phyloP scores from a whole-genome alignment of 1,140 invertebrate genomes.

The Contarinia nasturtii region DNA sequence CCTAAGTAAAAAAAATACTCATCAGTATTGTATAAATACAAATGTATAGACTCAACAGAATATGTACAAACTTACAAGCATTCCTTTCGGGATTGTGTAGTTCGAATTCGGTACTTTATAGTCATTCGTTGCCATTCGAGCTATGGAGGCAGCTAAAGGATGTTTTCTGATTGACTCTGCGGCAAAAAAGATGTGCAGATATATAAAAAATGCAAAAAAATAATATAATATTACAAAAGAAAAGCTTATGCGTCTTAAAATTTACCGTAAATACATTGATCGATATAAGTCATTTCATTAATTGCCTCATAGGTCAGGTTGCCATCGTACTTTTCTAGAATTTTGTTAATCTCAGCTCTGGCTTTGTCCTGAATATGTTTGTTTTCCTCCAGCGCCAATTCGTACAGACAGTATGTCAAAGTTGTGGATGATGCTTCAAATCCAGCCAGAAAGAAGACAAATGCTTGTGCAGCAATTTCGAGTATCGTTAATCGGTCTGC shows the following conservation, averaged over 20 bases:
- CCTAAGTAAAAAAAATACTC: too few relatives aligned
- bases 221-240: constrained; percentile 13
- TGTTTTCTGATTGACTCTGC: constrained; percentile 35
- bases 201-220: constrained; percentile 6
- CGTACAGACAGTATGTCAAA: constrained; percentile 25
- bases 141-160: constrained; percentile 26
- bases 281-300: constrained; percentile 20
- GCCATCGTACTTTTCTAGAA: constrained; percentile 1
- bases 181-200: too few relatives aligned
- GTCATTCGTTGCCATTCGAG: constrained; percentile 20
- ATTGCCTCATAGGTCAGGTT: constrained; percentile 19
- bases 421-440: constrained; percentile 22
- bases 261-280: constrained; percentile 8
- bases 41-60: too few relatives aligned
- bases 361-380: constrained; percentile 25
- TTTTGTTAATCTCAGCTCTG: constrained; percentile 10
- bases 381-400: constrained; percentile 10
- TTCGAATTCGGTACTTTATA: constrained; percentile 25
- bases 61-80: too few relatives aligned
- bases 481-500: constrained; percentile 12
- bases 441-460: constrained; percentile 19
- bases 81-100: constrained; percentile 19
- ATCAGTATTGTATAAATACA: too few relatives aligned
- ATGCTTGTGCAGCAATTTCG: constrained; percentile 17
- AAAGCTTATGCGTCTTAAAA: not conserved